phyloP scores from a whole-genome alignment of 1,140 invertebrate genomes.

The Asobara japonica region DNA sequence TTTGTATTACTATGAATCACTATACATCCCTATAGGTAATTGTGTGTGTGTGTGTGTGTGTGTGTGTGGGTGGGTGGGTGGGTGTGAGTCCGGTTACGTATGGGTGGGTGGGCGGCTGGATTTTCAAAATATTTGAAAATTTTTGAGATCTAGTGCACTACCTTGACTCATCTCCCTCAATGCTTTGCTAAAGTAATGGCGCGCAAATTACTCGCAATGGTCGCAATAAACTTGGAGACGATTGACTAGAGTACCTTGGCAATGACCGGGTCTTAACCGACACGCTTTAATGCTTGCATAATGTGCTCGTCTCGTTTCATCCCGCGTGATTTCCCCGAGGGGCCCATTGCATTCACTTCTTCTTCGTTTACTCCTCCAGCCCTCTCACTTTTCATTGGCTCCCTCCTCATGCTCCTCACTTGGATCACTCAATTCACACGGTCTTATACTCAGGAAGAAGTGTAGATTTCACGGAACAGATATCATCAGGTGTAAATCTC shows the following conservation, averaged over 20 bases:
- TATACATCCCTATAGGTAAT: no score
- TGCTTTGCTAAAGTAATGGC: neutral
- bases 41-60: no score
- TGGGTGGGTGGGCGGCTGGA: no score
- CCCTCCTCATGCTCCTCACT: neutral
- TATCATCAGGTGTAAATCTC: no score
- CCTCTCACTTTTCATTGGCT: neutral
- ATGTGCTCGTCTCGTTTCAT: slow-evolving; percentile 63
- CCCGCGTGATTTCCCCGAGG: slow-evolving; percentile 38
- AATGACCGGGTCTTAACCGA: slow-evolving; percentile 64
- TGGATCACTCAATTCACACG: neutral
- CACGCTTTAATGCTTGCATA: slow-evolving; percentile 53
- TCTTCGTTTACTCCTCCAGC: slow-evolving; percentile 3
- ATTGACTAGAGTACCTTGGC: slow-evolving; percentile 59
- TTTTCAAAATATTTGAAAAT: no score
- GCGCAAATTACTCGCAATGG: neutral
- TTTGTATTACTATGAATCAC: no score
- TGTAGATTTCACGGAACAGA: no score
- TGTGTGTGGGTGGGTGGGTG: no score
- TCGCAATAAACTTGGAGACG: slow-evolving; percentile 21
- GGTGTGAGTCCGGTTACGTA: no score
- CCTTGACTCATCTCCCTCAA: no score
- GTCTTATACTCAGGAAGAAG: neutral
- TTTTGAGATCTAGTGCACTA: no score
- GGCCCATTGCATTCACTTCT: slow-evolving; percentile 20